Evolutionary conservation across 1,140 invertebrate species (phyloP).

Genomic region (Eufriesea mexicana): DNA sequence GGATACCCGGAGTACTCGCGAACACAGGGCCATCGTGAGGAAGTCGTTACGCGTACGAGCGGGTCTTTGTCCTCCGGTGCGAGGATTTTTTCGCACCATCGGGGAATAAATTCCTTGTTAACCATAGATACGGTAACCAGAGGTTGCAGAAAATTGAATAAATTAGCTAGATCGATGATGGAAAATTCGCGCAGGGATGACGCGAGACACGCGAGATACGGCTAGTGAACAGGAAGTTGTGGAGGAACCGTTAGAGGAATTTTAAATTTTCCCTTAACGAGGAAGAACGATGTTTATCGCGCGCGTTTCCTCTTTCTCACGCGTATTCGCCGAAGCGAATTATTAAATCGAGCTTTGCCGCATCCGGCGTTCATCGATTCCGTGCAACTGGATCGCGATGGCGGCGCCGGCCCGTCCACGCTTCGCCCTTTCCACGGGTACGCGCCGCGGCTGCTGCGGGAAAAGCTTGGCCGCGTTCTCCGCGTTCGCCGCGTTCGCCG

Average conservation of each 20-base stretch:
- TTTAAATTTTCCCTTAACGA: too few species aligned
- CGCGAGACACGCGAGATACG: too few species aligned
- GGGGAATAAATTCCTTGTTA: neutral
- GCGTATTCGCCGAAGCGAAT: neutral
- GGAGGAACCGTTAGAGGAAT: too few species aligned
- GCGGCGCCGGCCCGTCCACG: constrained; percentile 22
- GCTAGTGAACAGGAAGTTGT: too few species aligned
- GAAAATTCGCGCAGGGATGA: too few species aligned
- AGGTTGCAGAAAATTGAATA: too few species aligned
- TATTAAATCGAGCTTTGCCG: constrained; percentile 22
- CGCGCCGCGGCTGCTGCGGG: neutral
- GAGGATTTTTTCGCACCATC: neutral
- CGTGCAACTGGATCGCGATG: constrained; percentile 2
- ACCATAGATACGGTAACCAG: too few species aligned
- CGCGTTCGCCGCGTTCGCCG: constrained; percentile 7
- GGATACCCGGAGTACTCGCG: neutral
- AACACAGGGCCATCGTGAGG: neutral
- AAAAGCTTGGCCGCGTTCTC: constrained; percentile 14
- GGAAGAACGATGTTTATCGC: too few species aligned
- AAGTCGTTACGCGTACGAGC: constrained; percentile 10
- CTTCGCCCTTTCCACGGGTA: constrained; percentile 27
- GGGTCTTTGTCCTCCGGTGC: neutral
- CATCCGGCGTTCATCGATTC: constrained; percentile 41
- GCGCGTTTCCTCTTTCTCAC: neutral
- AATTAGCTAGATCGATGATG: too few species aligned